Percentiles rank a stretch among this genome's conserved stretches.
Conservation (phyloP, 2,888 invertebrate genomes). For the Chrysomela aeneicollis region DNA sequence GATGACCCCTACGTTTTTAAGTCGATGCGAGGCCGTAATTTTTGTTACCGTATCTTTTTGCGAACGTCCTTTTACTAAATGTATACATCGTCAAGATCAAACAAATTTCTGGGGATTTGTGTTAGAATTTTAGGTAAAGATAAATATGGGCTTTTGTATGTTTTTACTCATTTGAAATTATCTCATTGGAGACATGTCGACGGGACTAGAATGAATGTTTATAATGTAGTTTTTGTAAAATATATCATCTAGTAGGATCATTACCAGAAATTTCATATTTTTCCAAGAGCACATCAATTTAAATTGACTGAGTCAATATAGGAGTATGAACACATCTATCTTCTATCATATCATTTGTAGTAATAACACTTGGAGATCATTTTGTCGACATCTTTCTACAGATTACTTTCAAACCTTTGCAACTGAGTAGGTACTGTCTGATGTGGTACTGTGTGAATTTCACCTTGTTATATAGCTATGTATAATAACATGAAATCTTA, state of each 20-base stretch:
- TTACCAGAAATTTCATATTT: slow-evolving; percentile 7
- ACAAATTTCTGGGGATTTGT: slow-evolving; percentile 54
- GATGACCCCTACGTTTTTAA: slow-evolving; percentile 10
- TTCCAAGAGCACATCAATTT: not conserved
- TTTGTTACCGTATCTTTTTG: slow-evolving; percentile 43
- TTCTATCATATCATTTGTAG: not conserved
- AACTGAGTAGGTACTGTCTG: slow-evolving; percentile 55
- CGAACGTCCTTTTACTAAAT: slow-evolving; percentile 36
- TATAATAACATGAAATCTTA: slow-evolving; percentile 57
- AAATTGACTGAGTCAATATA: not conserved
- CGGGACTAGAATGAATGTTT: slow-evolving; percentile 23
- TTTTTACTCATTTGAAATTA: slow-evolving; percentile 41
- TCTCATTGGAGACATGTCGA: slow-evolving; percentile 41
- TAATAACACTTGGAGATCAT: not conserved
- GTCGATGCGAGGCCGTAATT: slow-evolving; percentile 36
- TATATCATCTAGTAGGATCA: slow-evolving; percentile 4
- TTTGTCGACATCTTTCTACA: slow-evolving; percentile 28
- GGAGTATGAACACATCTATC: not conserved
- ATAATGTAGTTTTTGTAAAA: slow-evolving; percentile 14
- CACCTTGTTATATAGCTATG: slow-evolving; percentile 60
- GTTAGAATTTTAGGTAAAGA: slow-evolving; percentile 57
- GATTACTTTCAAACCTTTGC: slow-evolving; percentile 41
- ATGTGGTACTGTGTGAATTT: slow-evolving; percentile 62
- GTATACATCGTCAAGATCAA: slow-evolving; percentile 43
- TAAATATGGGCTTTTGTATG: slow-evolving; percentile 47